Evolutionary conservation across 1,140 invertebrate species (phyloP), one percentile per base, ranked within the genome.

Genomic region (Eurosta solidaginis): DNA sequence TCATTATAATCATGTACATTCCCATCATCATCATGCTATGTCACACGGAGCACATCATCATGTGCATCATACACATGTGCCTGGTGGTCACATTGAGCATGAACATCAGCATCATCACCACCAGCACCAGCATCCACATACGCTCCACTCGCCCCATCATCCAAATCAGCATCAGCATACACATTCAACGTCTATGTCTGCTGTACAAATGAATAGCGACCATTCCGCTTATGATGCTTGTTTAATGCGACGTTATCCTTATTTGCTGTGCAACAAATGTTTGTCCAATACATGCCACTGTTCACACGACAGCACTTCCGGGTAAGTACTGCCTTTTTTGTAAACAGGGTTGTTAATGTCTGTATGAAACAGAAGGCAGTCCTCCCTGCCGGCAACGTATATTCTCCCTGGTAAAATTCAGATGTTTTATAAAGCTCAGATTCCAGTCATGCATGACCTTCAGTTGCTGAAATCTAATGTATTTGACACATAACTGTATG

Each of bases 1-100:
- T 25, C 54, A 74, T 52, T 44, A 36, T 17, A 68, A 50, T 27
- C 63, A 74, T 20, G 29, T 74, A 29, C 68, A 74, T 49, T 73
- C 47, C 9, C 76, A 77, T 50, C 77, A 75, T 12, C 74, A 68
- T 20, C 33, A 52, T 49, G 17, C 45, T 22, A 17, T 50, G 50
- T 20, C 47, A 49, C 74, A 73, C 54, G 63, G 68, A 0, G 45
- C 63, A n/a, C 77, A 78, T 25, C 33, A 68, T 36, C 40, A 52
- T 54, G 44, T 50, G 14, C 68, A 74, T 47, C 33, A 9, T 40
- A 12, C 25, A 3, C 77, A 52, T 20, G 36, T 74, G 36, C 77
- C n/a, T n/a, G n/a, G n/a, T n/a, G n/a, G n/a, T n/a, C n/a, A n/a
- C n/a, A n/a, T 42, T 3, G 40, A 44, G n/a, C 75, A 76, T 36